Percentiles rank a stretch among this genome's conserved stretches.
Evolutionary conservation across 2,797 vertebrate species (phyloP).

Genomic region (Tinamus major): DNA sequence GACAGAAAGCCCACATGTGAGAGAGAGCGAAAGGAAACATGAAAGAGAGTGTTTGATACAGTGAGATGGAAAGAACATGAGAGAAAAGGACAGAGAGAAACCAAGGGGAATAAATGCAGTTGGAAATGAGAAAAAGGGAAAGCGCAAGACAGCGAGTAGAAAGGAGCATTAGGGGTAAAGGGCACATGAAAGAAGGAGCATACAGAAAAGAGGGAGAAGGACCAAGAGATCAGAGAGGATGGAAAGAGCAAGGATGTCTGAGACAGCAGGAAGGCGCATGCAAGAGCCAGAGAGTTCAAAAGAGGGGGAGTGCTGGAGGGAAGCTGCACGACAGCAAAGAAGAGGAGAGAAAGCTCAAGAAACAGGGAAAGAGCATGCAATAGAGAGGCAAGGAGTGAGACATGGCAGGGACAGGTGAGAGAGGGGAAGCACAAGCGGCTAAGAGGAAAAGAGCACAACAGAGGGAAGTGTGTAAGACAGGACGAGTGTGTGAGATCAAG

Average conservation of each 20-base stretch:
- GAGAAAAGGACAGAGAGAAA: neutral
- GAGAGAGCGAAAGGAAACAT: neutral
- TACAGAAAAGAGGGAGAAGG: neutral
- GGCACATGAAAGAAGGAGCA: neutral
- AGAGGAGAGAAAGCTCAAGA: neutral
- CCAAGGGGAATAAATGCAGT: neutral
- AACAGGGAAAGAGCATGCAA: neutral
- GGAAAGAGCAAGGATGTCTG: neutral
- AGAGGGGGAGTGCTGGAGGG: neutral
- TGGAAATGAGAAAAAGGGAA: neutral
- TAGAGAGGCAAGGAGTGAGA: neutral
- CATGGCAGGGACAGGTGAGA: neutral
- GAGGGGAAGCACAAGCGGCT: neutral
- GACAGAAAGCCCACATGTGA: neutral
- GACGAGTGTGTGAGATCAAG: neutral
- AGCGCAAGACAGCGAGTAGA: neutral
- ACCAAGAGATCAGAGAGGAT: neutral
- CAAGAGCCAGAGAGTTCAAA: neutral
- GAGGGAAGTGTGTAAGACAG: neutral
- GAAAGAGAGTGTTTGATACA: neutral
- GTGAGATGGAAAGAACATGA: neutral
- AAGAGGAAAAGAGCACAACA: neutral
- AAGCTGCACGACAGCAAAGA: neutral
- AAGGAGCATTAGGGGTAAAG: neutral
- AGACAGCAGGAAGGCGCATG: neutral